Conservation (phyloP, 2,888 invertebrate genomes). For the Metopia argyrocephala region DNA sequence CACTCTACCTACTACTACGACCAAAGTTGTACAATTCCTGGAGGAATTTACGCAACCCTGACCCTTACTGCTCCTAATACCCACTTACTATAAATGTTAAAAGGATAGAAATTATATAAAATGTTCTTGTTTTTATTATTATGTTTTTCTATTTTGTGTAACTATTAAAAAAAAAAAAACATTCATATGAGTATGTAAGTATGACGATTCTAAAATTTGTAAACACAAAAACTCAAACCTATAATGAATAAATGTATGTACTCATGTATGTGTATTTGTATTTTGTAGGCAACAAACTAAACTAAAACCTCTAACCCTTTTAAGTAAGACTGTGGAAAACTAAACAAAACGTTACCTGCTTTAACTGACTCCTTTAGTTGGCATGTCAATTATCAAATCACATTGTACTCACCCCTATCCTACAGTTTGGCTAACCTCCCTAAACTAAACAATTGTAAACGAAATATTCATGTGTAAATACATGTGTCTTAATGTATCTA, state of each 20-base stretch:
- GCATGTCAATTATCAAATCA: slow-evolving; percentile 4
- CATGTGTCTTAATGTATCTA: background rate
- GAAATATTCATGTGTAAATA: background rate
- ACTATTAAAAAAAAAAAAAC: no score
- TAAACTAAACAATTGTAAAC: slow-evolving; percentile 43
- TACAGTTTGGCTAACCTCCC: no score
- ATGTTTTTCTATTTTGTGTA: slow-evolving; percentile 10
- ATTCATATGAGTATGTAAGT: slow-evolving; percentile 27
- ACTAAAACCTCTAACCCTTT: slow-evolving; percentile 8
- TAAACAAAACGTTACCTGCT: slow-evolving; percentile 16
- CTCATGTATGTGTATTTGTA: background rate
- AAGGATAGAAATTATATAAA: background rate
- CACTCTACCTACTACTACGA: background rate
- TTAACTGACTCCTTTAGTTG: background rate
- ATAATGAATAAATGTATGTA: background rate
- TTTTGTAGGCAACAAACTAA: background rate
- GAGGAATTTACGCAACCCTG: slow-evolving; percentile 20
- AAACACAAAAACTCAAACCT: background rate
- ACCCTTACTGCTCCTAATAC: no score
- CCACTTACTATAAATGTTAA: no score
- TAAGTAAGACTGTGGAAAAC: background rate
- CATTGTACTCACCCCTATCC: background rate
- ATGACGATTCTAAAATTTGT: background rate
- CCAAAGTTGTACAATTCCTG: background rate
- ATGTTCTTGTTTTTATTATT: background rate